Base-by-base conservation (phyloP, 2,113 vertebrate species). In the Syrrhaptes paradoxus region DNA sequence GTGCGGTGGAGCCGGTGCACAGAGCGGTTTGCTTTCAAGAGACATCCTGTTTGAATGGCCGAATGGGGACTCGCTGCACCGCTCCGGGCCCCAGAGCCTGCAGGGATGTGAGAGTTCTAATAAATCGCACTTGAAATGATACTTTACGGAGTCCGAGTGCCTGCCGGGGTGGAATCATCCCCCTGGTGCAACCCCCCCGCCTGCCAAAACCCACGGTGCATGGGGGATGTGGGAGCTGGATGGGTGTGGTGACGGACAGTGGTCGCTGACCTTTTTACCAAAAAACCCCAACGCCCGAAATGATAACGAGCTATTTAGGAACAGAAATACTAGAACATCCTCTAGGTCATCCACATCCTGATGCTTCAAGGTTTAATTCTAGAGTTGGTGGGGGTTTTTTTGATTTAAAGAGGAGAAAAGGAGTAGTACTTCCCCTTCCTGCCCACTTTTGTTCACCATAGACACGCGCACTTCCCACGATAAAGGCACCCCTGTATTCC, bases 361-460 rank as follows among this genome's bases (percentile, higher is more conserved):
- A 15, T 65, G 54, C 49, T 48, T 61, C 67, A 57, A 48, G 66
- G 57, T 65, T 87, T 82, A 54, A 78, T 72, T 80, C 45, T 12
- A 24, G n/a, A 76, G 28, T 17, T 19, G 41, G 41, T 41, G 41
- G 41, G 31, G 13, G 26, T 51, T 4, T 10, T 11, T 32, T 45
- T 71, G 41, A 54, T 73, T 80, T 87, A 26, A 85, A 88, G 65
- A 73, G 70, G 49, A 93, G 90, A 81, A 95, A 81, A 90, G 89
- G 79, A 94, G 92, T 79, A 78, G 73, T 71, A 34, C 61, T 95
- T 95, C 87, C 95, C 45, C 61, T 93, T 95, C 96, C 94, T 94
- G 87, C 24, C 65, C 0, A 0, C 63, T 59, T 54, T 41, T 83
- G 65, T 54, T 90, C 54, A 31, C 59, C 81, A 57, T 11, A 72